Percentiles rank a stretch among this genome's conserved stretches.
Conservation (phyloP, 2,888 invertebrate genomes). For the Merodon equestris region DNA sequence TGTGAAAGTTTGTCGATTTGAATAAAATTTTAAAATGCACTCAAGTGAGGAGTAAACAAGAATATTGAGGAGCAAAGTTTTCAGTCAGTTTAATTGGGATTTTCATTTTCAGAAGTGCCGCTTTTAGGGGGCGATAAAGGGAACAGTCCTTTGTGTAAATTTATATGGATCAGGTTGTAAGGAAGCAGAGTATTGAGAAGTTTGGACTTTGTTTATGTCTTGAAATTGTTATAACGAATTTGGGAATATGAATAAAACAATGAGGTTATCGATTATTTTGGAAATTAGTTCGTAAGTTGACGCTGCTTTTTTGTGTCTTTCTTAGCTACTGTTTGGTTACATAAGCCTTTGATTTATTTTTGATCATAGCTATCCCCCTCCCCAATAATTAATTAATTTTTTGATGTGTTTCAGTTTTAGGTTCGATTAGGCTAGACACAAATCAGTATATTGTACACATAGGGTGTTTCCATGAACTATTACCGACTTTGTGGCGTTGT, state of each 20-base stretch:
- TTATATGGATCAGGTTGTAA: neutral
- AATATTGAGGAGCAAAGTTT: slow-evolving; percentile 33
- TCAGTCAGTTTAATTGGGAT: slow-evolving; percentile 25
- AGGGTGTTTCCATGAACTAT: too few species aligned
- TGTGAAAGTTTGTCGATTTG: slow-evolving; percentile 48
- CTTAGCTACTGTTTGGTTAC: too few species aligned
- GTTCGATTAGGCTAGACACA: too few species aligned
- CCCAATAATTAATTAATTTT: too few species aligned
- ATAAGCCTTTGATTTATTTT: too few species aligned
- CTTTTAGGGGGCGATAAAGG: neutral
- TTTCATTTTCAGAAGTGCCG: slow-evolving; percentile 1
- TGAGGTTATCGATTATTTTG: slow-evolving; percentile 17
- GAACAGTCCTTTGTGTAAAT: slow-evolving; percentile 3
- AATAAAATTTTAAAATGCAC: slow-evolving; percentile 58
- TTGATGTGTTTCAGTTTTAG: too few species aligned
- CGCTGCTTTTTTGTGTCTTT: too few species aligned
- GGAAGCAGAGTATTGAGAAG: neutral
- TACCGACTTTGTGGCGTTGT: too few species aligned
- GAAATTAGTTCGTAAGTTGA: too few species aligned
- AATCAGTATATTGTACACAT: too few species aligned
- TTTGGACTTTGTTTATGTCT: slow-evolving; percentile 14
- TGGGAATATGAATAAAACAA: slow-evolving; percentile 14
- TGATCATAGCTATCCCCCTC: too few species aligned
- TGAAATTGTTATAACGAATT: slow-evolving; percentile 15
- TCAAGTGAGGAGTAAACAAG: slow-evolving; percentile 48